phyloP scores from a whole-genome alignment of 2,888 invertebrate genomes.

The Epirrhoe tristata region DNA sequence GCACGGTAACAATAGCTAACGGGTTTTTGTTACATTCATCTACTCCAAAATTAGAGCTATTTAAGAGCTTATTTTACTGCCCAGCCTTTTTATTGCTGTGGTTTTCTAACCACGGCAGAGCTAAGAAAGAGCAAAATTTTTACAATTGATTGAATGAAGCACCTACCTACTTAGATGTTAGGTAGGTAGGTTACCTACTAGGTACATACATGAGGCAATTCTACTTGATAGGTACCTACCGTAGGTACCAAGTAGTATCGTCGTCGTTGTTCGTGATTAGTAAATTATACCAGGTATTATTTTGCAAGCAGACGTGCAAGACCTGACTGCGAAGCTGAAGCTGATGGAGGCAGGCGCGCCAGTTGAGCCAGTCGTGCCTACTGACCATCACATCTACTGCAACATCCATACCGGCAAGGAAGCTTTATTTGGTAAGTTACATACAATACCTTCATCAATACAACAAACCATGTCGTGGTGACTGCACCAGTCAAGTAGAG shows the following conservation, averaged over 20 bases:
- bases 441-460: background rate
- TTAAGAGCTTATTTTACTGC: constrained; percentile 25
- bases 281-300: constrained; percentile 14
- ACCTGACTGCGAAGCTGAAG: constrained; percentile 88
- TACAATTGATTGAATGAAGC: background rate
- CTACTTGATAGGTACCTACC: too few relatives aligned
- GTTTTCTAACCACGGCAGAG: constrained; percentile 24
- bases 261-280: constrained; percentile 10
- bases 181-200: too few relatives aligned
- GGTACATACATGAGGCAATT: background rate
- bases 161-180: background rate
- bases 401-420: constrained; percentile 79
- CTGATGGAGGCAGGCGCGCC: constrained; percentile 85
- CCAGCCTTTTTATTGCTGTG: constrained; percentile 27
- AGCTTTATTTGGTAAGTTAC: constrained; percentile 67
- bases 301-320: constrained; percentile 86
- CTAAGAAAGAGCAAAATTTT: background rate
- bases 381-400: constrained; percentile 80
- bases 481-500: too few relatives aligned
- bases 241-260: too few relatives aligned
- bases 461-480: too few relatives aligned
- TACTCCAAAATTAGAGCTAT: constrained; percentile 67
- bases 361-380: constrained; percentile 67
- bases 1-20: constrained; percentile 81
- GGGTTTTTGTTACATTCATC: constrained; percentile 71